A percentile compares a stretch with the other conserved stretches of the same genome.
These are phyloP conservation scores for Pycnomerus fuliginosus DNA, from an alignment of 2,888 invertebrate species.

Conservation along the genomic window DNA sequence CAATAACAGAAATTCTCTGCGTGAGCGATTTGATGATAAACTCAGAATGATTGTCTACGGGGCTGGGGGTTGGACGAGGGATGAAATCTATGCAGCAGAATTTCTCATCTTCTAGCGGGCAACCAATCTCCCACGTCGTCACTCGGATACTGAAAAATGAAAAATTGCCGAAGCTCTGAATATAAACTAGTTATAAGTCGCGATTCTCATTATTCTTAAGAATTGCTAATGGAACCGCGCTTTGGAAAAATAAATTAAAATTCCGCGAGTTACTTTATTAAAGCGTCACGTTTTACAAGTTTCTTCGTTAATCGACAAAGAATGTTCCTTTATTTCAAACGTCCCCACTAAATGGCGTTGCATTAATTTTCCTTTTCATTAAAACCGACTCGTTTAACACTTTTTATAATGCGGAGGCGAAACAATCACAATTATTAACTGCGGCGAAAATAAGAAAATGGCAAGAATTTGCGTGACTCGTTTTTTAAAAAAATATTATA, in stretches of 20 bases:
- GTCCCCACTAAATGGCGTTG: conserved; percentile 1
- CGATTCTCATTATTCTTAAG: too few species aligned
- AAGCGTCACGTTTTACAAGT: conserved; percentile 3
- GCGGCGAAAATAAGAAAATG: too few species aligned
- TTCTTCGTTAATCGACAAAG: conserved; percentile 1
- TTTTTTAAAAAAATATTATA: too few species aligned
- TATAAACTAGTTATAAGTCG: too few species aligned
- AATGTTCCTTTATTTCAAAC: conserved; percentile 2
- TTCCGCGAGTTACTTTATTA: too few species aligned
- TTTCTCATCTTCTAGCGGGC: conserved; percentile 46
- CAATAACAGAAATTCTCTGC: conserved; percentile 34
- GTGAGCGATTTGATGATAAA: conserved; percentile 29
- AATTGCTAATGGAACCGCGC: too few species aligned
- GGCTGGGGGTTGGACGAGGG: conserved; percentile 38
- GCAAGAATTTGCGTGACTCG: too few species aligned
- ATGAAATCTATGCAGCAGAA: conserved; percentile 28
- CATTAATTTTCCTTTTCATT: conserved; percentile 1
- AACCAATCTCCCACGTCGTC: conserved; percentile 45
- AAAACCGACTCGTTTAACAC: too few species aligned
- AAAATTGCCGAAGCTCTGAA: conserved; percentile 1
- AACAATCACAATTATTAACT: too few species aligned
- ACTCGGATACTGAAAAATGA: conserved; percentile 42
- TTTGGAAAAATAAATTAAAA: too few species aligned
- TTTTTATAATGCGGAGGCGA: too few species aligned
- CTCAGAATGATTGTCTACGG: conserved; percentile 47